Evolutionary conservation across 2,888 invertebrate genomes (phyloP).

Genomic region (Eupithecia insigniata): DNA sequence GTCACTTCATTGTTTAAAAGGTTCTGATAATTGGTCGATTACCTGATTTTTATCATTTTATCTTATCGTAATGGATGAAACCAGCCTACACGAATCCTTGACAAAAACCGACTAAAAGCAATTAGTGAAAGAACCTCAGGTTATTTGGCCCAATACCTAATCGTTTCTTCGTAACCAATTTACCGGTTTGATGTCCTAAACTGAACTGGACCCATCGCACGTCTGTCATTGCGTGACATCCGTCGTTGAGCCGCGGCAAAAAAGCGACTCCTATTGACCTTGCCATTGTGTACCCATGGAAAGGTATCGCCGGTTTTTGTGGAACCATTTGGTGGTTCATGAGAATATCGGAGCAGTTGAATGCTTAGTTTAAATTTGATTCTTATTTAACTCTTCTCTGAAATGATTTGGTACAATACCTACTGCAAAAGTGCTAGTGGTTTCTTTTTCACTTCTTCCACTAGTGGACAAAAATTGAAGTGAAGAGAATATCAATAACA

Average conservation of each 20-base stretch:
- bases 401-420: background rate
- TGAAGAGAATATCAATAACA: no score
- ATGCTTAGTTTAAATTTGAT: constrained; percentile 23
- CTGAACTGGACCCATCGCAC: constrained; percentile 27
- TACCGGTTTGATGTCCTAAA: constrained; percentile 27
- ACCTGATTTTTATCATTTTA: background rate
- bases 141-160: background rate
- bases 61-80: background rate
- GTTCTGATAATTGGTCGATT: background rate
- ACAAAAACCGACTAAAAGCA: background rate
- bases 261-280: constrained; percentile 64
- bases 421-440: no score
- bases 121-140: background rate
- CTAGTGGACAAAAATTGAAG: no score
- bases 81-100: background rate
- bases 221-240: constrained; percentile 55
- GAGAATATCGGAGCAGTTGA: constrained; percentile 27
- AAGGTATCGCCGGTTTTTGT: constrained; percentile 37
- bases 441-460: no score
- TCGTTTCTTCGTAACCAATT: constrained; percentile 12
- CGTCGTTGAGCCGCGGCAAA: constrained; percentile 54
- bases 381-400: background rate
- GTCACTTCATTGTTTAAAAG: background rate
- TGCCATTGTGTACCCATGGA: constrained; percentile 60
- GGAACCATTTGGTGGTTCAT: constrained; percentile 7